Evolutionary conservation across 2,113 vertebrate species (phyloP), one percentile per base, ranked within the genome.

Genomic region (Tiliqua scincoides): DNA sequence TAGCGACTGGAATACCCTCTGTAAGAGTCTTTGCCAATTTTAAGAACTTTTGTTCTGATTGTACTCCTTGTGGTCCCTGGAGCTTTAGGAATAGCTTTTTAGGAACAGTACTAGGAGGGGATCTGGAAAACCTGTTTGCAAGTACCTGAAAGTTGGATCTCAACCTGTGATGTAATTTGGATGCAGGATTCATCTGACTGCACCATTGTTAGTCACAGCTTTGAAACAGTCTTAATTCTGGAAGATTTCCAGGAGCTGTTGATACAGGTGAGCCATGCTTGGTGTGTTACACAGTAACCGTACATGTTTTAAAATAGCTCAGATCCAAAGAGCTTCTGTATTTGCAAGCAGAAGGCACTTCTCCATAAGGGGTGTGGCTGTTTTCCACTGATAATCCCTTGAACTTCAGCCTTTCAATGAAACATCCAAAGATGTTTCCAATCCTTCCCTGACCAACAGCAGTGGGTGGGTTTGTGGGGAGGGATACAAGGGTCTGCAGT

Each of bases 151-250:
- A 37, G 43, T 79, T 27, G 61, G 15, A 43, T 63, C 12, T 30
- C 37, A 80, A 14, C 48, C 82, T 85, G 48, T 84, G 77, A 67
- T 63, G 86, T 79, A 27, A 71, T 68, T 82, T 11, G 23, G 75
- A 63, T 62, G 1, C 10, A 48, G 61, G 30, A 20, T 83, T 84
- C 48, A 23, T 83, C 4, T 1, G 70, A 10, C 17, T 67, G 3
- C 32, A 27, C 20, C 10, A 40, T 48, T 1, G 0, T 82, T 78
- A 27, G 1, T 30, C 1, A 3, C 40, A n/a, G 21, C 63, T 48
- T 85, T 81, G 54, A 8, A 7, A 25, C 32, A 61, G 1, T 37
- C 4, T 9, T 20, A 73, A 21, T 85, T 74, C 74, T 59, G 52
- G 89, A 17, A 57, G 54, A 63, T 35, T 91, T 30, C 88, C 37